Evolutionary conservation across 2,797 vertebrate genomes (phyloP).

Genomic region (Mus caroli): DNA sequence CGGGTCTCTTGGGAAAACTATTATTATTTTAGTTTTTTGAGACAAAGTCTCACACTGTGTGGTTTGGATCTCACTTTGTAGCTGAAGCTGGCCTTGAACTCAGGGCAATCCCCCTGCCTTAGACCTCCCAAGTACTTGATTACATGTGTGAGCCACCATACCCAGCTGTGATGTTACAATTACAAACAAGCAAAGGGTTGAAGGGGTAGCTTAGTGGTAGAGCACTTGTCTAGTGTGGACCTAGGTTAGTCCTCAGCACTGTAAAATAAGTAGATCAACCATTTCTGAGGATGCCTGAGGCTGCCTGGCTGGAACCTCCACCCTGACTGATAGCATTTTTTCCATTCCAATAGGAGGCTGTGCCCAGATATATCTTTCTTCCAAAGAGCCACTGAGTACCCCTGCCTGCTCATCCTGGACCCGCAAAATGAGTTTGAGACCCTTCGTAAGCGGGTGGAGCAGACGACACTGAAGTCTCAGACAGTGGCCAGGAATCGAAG

Average conservation of each 20-base stretch:
- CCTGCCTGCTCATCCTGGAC: conserved; percentile 96
- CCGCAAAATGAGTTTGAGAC: conserved; percentile 98
- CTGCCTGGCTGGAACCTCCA: neutral
- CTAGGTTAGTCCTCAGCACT: neutral
- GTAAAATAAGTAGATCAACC: neutral
- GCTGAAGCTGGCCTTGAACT: neutral
- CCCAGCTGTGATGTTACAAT: neutral
- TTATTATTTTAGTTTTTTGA: neutral
- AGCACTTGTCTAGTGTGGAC: neutral
- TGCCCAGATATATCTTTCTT: conserved; percentile 99
- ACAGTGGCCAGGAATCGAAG: conserved; percentile 97
- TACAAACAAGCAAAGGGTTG: neutral
- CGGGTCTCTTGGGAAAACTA: neutral
- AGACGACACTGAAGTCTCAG: conserved; percentile 97
- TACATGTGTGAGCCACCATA: neutral
- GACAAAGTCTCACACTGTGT: neutral
- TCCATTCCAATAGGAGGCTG: conserved; percentile 91
- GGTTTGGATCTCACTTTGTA: neutral
- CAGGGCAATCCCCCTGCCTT: neutral
- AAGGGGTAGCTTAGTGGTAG: neutral
- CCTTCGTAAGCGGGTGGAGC: conserved; percentile 95
- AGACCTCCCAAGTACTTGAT: neutral
- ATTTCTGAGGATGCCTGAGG: neutral
- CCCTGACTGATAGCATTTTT: neutral
- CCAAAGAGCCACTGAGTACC: conserved; percentile 97